Evolutionary conservation across 2,888 invertebrate genomes (phyloP).

Genomic region (Apeira syringaria): DNA sequence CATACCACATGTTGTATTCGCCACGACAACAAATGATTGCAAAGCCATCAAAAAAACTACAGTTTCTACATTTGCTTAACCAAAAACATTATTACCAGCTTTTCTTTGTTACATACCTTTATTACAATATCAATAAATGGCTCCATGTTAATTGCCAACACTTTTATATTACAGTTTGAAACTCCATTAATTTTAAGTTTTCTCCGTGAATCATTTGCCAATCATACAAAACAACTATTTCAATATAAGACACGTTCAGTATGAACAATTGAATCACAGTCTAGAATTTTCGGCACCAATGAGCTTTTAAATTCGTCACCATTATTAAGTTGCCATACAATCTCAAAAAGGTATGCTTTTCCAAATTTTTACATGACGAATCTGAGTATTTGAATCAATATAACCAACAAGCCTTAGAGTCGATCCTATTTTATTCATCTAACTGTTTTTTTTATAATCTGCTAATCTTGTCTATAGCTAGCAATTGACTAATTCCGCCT

Average conservation of each 20-base stretch:
- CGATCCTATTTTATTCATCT: conserved; percentile 58
- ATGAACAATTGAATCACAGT: conserved; percentile 83
- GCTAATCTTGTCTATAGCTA: conserved; percentile 77
- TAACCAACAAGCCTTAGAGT: conserved; percentile 69
- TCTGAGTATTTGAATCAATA: conserved; percentile 40
- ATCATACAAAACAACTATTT: conserved; percentile 81
- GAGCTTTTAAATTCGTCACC: conserved; percentile 80
- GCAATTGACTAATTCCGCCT: conserved; percentile 79
- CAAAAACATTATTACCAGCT: conserved; percentile 40
- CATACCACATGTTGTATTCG: conserved; percentile 48
- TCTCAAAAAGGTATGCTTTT: conserved; percentile 50
- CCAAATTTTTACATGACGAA: conserved; percentile 58
- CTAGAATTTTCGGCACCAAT: conserved; percentile 83
- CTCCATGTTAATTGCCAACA: conserved; percentile 53
- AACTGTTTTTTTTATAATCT: conserved; percentile 50
- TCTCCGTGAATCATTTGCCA: conserved; percentile 61
- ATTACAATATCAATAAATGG: conserved; percentile 60
- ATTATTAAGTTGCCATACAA: conserved; percentile 55
- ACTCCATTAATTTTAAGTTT: conserved; percentile 51
- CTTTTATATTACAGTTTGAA: conserved; percentile 47
- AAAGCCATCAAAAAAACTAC: conserved; percentile 73
- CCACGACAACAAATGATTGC: conserved; percentile 54
- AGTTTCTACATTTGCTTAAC: conserved; percentile 61
- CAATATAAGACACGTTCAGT: conserved; percentile 83
- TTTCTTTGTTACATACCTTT: conserved; percentile 37